phyloP scores from a whole-genome alignment of 92 coral and sea anemone species.

The Porites divaricata region DNA sequence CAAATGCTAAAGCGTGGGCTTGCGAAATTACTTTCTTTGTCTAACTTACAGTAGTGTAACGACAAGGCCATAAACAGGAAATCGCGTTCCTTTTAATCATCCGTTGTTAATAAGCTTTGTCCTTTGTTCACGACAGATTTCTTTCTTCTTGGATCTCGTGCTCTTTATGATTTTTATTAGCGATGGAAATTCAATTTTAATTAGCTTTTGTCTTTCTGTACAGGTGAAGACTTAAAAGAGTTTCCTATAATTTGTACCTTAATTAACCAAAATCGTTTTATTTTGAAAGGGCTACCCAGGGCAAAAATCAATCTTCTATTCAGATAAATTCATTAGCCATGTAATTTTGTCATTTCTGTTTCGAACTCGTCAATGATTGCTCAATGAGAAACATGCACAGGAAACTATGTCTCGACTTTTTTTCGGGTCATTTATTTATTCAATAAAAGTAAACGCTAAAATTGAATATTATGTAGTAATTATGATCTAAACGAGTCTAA shows the following conservation, averaged over 20 bases:
- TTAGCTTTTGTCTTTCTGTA: slow-evolving; percentile 5
- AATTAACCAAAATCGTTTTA: slow-evolving; percentile 53
- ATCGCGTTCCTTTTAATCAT: slow-evolving; percentile 55
- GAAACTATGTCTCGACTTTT: not conserved
- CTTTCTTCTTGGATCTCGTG: slow-evolving; percentile 22
- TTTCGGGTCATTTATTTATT: not conserved
- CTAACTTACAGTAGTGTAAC: slow-evolving; percentile 41
- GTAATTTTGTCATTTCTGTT: not conserved
- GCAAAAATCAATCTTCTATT: slow-evolving; percentile 7
- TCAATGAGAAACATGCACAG: not conserved
- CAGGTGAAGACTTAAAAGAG: not conserved
- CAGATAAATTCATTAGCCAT: slow-evolving; percentile 6
- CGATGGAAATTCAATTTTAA: slow-evolving; percentile 30
- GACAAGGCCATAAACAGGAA: slow-evolving; percentile 71
- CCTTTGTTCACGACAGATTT: slow-evolving; percentile 34
- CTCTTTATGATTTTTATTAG: slow-evolving; percentile 7
- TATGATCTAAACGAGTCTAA: not conserved
- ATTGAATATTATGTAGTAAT: not conserved
- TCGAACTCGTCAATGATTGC: not conserved
- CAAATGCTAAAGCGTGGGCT: slow-evolving; percentile 66
- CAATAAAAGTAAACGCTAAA: not conserved
- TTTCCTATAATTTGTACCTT: slow-evolving; percentile 21
- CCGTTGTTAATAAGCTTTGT: slow-evolving; percentile 42
- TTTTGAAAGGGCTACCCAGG: slow-evolving; percentile 43
- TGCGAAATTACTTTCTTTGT: slow-evolving; percentile 39